A percentile compares a stretch with the other conserved stretches of the same genome.
phyloP scores from a whole-genome alignment of 2,113 vertebrate species.

The Nothoprocta pentlandii region DNA sequence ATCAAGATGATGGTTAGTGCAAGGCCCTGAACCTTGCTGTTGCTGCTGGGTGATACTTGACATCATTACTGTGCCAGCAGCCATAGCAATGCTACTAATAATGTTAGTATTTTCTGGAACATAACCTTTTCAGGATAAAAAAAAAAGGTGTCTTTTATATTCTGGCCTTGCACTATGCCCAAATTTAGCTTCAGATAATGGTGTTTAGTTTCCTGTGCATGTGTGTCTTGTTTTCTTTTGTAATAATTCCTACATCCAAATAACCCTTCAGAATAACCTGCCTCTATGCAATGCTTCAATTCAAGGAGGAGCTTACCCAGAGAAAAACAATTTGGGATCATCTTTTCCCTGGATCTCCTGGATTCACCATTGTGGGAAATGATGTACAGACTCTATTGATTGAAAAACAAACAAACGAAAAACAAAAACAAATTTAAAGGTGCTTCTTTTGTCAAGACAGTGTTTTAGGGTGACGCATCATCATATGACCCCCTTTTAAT shows the following conservation, averaged over 20 bases:
- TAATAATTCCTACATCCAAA: not conserved
- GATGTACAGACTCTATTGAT: not conserved
- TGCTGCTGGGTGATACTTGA: not conserved
- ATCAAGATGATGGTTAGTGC: not conserved
- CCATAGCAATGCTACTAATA: not conserved
- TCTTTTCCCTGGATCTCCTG: not conserved
- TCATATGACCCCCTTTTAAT: accelerated
- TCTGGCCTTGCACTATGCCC: not conserved
- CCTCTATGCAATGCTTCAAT: not conserved
- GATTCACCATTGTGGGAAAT: not conserved
- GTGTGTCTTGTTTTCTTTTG: not conserved
- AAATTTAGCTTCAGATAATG: not conserved
- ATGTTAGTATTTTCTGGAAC: not conserved
- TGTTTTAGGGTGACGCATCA: not conserved
- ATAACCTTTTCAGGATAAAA: not conserved
- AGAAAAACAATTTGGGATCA: not conserved
- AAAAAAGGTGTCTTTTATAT: not conserved
- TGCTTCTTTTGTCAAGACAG: not conserved
- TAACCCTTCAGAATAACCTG: not conserved
- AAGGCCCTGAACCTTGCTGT: not conserved
- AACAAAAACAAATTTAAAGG: not conserved
- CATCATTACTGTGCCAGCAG: not conserved
- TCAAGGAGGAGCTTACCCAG: not conserved
- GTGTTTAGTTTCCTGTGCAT: not conserved
- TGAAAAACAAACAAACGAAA: not conserved